Evolutionary conservation across 1,140 invertebrate genomes (phyloP), one percentile per base, ranked within the genome.

Genomic region (Trachelipus rathkii): DNA sequence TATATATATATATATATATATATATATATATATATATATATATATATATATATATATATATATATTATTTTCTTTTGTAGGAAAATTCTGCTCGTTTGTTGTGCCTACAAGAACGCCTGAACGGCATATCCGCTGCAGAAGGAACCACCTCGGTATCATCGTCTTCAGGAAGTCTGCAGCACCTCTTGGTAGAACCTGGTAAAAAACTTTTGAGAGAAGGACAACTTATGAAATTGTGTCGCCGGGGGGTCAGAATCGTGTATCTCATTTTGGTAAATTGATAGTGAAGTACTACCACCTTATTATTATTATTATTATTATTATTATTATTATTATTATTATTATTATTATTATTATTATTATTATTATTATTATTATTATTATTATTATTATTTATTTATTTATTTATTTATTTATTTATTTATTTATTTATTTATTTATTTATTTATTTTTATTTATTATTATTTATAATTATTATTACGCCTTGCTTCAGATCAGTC

Each of bases 131-230:
- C 8, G 8, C 11, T 60, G 50, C 50, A 19, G 50, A 60, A 15
- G 50, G 50, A 60, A 60, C 50, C 50, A 60, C 50, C 8, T 60
- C 50, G 1, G 19, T 60, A 19, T 13, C 11, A 8, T 15, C 11
- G 11, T 60, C 50, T 60, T 15, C 50, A 60, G 50, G 50, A 60
- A 13, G 19, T 60, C 50, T 60, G 11, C 50, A 60, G 50, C 89
- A 88, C 83, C 89, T 90, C 84, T 87, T 91, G 82, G 89, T 92
- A 82, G 89, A 89, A 84, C 90, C 90, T 79, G 90, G 90, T 44
- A 85, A 91, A 80, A 85, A 87, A 78, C 87, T 93, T 77, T 83
- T 92, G 7, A 91, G 90, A 82, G 89, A 91, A 84, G 91, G 91
- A 68, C 89, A 88, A 86, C 87, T 90, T 77, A 87, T 84, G 85